Base-by-base conservation (phyloP, 2,888 invertebrate species). In the Leptopterna dolabrata region DNA sequence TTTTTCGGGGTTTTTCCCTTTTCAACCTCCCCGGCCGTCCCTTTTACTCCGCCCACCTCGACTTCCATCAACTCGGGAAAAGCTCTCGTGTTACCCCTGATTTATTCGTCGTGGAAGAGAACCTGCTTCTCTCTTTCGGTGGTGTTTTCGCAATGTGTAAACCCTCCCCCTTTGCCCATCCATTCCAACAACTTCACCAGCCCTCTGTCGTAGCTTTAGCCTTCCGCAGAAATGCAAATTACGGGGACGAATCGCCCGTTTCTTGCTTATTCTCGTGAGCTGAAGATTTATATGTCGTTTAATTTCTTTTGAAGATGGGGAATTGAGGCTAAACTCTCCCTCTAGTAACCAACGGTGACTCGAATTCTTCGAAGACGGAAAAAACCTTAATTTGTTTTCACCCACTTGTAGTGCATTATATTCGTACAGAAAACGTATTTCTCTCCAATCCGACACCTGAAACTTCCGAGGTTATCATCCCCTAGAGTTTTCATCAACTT, bases 41-140 rank as follows among this genome's bases (percentile, higher is more conserved):
- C 13, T 63, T 63, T 63, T 36, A 16, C 19, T 36, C 73, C 73
- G 16, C 73, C 55, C 55, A 16, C 55, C 55, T 36, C 73, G 13
- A 30, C 73, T 29, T 76, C 73, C 19, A 30, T 76, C 73, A 30
- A 76, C 41, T 6, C 73, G 16, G 73, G 73, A 36, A 36, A 76
- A 76, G 36, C 73, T 76, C 73, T 76, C 73, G 16, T 76, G 73
- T 76, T 76, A 41, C 73, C 16, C 30, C 73, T 76, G 73, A 76
- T 76, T 76, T 76, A 76, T 76, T 76, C 73, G 29, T 30, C 73
- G 36, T 36, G 73, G 30, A 76, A 76, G 6, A 36, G 73, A 30
- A 76, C 16, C 73, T 73, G 41, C 73, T 41, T 41, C 73, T 41
- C 73, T 6, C 9, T n/a, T 76, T 76, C 73, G 73, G 36, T 30